A percentile compares a stretch with the other conserved stretches of the same genome.
phyloP scores from a whole-genome alignment of 1,140 invertebrate genomes.

The Trypoxylus dichotomus region DNA sequence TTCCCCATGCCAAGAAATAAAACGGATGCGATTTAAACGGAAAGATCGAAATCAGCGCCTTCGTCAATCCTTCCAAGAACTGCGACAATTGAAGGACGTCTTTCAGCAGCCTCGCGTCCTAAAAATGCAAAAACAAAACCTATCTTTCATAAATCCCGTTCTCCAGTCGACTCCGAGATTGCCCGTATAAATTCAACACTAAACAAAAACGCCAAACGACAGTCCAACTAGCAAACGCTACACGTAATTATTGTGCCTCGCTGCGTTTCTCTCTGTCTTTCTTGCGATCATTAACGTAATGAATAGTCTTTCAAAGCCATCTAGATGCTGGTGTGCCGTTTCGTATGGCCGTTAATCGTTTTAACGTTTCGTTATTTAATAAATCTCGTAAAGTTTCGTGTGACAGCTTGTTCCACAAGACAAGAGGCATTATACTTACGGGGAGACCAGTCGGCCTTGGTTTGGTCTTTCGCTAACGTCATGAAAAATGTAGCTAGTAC shows the following conservation, averaged over 20 bases:
- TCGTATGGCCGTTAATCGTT: neutral
- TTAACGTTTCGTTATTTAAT: neutral
- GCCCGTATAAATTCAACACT: neutral
- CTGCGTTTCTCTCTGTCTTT: neutral
- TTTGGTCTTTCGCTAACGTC: neutral
- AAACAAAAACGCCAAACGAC: neutral
- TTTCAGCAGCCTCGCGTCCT: neutral
- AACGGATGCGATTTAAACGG: neutral
- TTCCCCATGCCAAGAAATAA: neutral
- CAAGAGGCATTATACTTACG: neutral
- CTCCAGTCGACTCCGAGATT: neutral
- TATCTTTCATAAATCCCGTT: neutral
- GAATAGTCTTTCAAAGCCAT: neutral
- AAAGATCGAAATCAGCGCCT: neutral
- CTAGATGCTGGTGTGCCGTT: neutral
- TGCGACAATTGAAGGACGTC: conserved; percentile 1
- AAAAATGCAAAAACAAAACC: neutral
- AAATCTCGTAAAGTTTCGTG: neutral
- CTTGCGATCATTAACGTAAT: neutral
- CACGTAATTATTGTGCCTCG: neutral
- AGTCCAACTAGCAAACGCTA: neutral
- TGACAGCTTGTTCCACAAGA: neutral
- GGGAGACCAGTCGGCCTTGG: neutral
- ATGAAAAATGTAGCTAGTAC: neutral
- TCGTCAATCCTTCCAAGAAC: conserved; percentile 1